Percentiles rank a stretch among this genome's conserved stretches.
phyloP scores from a whole-genome alignment of 2,113 vertebrate species.

The Pardalotus punctatus region DNA sequence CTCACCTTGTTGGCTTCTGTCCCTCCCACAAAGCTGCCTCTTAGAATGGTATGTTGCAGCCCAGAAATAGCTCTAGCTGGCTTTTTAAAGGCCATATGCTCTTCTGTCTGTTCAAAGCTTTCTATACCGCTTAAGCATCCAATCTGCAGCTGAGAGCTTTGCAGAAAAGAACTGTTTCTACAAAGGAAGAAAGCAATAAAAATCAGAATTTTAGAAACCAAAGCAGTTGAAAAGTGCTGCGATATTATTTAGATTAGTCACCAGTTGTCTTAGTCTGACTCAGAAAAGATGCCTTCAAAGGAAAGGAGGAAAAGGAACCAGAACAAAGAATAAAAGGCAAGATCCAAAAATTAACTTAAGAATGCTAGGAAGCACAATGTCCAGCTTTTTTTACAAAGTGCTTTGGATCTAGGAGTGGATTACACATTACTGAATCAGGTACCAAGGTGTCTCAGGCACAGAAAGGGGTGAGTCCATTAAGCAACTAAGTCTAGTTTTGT shows the following conservation, averaged over 20 bases:
- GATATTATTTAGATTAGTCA: not conserved
- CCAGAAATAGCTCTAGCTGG: not conserved
- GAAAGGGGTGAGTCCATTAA: not conserved
- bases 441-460: not conserved
- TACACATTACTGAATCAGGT: not conserved
- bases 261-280: not conserved
- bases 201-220: not conserved
- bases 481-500: not conserved
- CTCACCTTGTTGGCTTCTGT: constrained; percentile 14
- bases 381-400: not conserved
- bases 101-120: not conserved
- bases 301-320: not conserved
- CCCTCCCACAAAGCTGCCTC: not conserved
- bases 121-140: not conserved
- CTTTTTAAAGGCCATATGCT: not conserved
- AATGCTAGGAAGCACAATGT: not conserved
- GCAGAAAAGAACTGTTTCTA: not conserved
- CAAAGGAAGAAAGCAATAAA: not conserved
- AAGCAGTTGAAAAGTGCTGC: not conserved
- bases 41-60: not conserved
- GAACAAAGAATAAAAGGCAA: not conserved
- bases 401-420: not conserved
- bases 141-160: not conserved
- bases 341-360: not conserved
- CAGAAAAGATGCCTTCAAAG: not conserved